Conservation (phyloP, 2,888 invertebrate species). For the Campopleginae sp. region DNA sequence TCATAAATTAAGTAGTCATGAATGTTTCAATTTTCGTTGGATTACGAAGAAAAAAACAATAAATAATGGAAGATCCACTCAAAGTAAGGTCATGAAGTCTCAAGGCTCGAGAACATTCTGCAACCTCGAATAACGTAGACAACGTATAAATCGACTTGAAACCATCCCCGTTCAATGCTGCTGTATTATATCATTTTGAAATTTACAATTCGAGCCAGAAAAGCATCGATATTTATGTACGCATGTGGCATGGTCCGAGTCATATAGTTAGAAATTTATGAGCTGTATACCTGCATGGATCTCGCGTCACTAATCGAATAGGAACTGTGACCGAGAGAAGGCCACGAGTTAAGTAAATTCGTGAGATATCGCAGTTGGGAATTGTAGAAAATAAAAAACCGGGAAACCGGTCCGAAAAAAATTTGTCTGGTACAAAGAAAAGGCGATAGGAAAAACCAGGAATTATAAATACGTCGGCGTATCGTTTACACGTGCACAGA, state of each 20-base stretch:
- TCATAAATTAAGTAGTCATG: background rate
- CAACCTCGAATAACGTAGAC: slow-evolving; percentile 55
- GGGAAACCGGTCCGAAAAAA: background rate
- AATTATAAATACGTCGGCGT: slow-evolving; percentile 8
- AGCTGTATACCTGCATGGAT: slow-evolving; percentile 23
- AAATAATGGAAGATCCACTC: background rate
- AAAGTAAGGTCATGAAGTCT: background rate
- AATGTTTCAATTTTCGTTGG: background rate
- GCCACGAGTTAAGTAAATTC: background rate
- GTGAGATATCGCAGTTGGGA: slow-evolving; percentile 1
- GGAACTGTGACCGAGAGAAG: slow-evolving; percentile 15
- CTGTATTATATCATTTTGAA: slow-evolving; percentile 57
- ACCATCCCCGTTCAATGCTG: slow-evolving; percentile 1
- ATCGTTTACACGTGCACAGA: slow-evolving; percentile 4
- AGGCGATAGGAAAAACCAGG: slow-evolving; percentile 22
- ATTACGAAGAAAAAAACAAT: background rate
- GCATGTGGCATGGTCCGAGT: slow-evolving; percentile 25
- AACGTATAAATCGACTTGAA: slow-evolving; percentile 15
- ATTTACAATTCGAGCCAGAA: slow-evolving; percentile 45
- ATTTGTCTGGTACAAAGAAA: slow-evolving; percentile 16
- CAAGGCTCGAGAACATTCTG: slow-evolving; percentile 48
- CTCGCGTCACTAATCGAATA: slow-evolving; percentile 17
- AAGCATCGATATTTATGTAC: slow-evolving; percentile 43
- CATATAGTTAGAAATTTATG: slow-evolving; percentile 49
- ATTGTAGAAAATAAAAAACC: background rate